Percentiles rank a stretch among this genome's conserved stretches.
Conservation (phyloP, 2,888 invertebrate species). For the Listrodromus nycthemerus region DNA sequence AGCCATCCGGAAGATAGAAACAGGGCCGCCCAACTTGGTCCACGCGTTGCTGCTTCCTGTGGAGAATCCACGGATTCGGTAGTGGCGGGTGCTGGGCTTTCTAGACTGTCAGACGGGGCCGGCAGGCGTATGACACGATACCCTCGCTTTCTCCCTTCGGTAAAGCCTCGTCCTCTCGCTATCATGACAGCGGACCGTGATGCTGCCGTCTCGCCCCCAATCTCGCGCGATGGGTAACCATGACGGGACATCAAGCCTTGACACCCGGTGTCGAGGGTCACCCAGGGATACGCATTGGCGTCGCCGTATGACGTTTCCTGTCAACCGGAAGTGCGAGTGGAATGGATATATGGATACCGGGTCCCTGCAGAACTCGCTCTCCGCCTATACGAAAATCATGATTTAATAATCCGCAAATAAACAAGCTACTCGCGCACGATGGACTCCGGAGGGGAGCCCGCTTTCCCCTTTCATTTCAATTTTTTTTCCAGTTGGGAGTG, state of each 20-base stretch:
- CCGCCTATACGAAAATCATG: conserved; percentile 42
- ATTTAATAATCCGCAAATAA: conserved; percentile 61
- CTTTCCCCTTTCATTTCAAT: too few relatives aligned
- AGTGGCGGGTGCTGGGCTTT: conserved; percentile 26
- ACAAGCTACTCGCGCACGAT: conserved; percentile 1
- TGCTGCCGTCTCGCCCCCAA: conserved; percentile 51
- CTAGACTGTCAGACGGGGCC: conserved; percentile 75
- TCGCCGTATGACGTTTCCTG: conserved; percentile 61
- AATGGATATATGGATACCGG: conserved; percentile 23
- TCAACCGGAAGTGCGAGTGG: background rate
- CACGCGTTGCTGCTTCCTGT: background rate
- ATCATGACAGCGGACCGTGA: conserved; percentile 52
- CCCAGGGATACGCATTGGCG: conserved; percentile 55
- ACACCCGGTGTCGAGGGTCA: conserved; percentile 66
- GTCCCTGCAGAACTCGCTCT: background rate
- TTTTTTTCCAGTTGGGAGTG: too few relatives aligned
- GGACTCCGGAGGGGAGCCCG: too few relatives aligned
- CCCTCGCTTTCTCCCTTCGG: conserved; percentile 53
- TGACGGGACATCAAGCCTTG: conserved; percentile 74
- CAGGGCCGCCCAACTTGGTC: conserved; percentile 20
- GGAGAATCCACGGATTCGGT: conserved; percentile 50
- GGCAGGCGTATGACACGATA: conserved; percentile 75
- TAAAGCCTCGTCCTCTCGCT: conserved; percentile 61
- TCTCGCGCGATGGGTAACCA: conserved; percentile 69
- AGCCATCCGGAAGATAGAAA: background rate